Base-by-base conservation (phyloP, 2,888 invertebrate species). In the Euzophera pinguis region DNA sequence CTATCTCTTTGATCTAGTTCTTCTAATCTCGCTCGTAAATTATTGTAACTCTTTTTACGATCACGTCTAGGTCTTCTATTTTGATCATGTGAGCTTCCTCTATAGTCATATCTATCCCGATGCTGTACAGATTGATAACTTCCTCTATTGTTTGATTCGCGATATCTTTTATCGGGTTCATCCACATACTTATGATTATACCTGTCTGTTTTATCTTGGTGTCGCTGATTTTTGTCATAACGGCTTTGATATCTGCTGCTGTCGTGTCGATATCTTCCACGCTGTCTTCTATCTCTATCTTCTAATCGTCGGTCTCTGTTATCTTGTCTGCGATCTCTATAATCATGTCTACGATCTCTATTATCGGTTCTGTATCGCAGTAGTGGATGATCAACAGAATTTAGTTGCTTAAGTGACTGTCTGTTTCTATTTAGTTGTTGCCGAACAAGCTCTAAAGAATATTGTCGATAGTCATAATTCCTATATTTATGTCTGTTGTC, bases 101-200 rank as follows among this genome's bases (percentile, higher is more conserved):
- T 16, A 8, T 32, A 8, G 10, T 32, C 29, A 29, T 13, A 16
- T 14, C 14, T 32, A 1, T 10, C 16, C 32, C 16, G 14, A 10
- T 39, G 6, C 7, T 45, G 32, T 32, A 9, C 13, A 6, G 8
- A 14, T 10, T 34, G 12, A 32, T 45, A 4, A 32, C 14, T 32
- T 5, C 13, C 12, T 16, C 16, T 29, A 13, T 45, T 6, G 16
- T 14, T 32, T 37, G 52, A 34, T 47, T 55, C 45, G 13, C 34
- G 42, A 7, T 47, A 45, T 38, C 39, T 17, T 27, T 55, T 50
- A 12, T 16, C 29, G 4, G 47, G 27, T 9, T 56, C 48, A 2
- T 37, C 50, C 1, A 37, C 29, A 32, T 50, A 10, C 10, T 16
- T 22, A 3, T 48, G 29, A 48, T 22, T 47, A 32, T 16, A 16